A percentile compares a stretch with the other conserved stretches of the same genome.
Evolutionary conservation across 2,797 vertebrate genomes (phyloP).

Genomic region (Tarsius wallacei): DNA sequence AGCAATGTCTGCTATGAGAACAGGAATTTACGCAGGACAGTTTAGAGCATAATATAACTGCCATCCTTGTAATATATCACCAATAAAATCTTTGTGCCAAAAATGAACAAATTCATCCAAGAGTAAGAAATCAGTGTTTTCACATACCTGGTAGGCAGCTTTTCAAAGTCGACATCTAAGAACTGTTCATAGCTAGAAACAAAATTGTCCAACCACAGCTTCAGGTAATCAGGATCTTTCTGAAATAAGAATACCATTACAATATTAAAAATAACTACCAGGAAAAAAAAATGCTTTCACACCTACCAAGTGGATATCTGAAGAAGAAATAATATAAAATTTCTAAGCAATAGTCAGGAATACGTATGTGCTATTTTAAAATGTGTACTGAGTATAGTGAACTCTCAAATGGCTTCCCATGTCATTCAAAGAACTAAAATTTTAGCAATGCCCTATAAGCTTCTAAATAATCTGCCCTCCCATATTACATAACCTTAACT

Average conservation of each 20-base stretch:
- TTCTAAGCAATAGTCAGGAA: slow-evolving; percentile 42
- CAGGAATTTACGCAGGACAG: background rate
- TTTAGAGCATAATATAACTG: background rate
- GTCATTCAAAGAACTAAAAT: background rate
- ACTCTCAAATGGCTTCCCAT: background rate
- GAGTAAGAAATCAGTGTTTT: slow-evolving; percentile 66
- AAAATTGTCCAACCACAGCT: slow-evolving; percentile 98
- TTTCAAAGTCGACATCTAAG: slow-evolving; percentile 98
- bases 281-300: background rate
- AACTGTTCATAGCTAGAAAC: slow-evolving; percentile 97
- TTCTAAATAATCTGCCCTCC: slow-evolving; percentile 30
- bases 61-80: background rate
- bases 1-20: background rate
- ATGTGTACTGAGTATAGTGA: background rate
- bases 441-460: background rate
- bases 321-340: slow-evolving; percentile 56
- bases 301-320: background rate
- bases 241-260: slow-evolving; percentile 87
- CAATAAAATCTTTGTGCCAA: slow-evolving; percentile 26
- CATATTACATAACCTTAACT: background rate
- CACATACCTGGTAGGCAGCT: slow-evolving; percentile 96
- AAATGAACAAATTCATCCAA: slow-evolving; percentile 68
- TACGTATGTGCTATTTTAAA: background rate
- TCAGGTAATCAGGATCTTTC: slow-evolving; percentile 99
- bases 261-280: slow-evolving; percentile 51